A percentile compares a stretch with the other conserved stretches of the same genome.
Evolutionary conservation across 2,113 vertebrate genomes (phyloP).

Genomic region (Hydrochoerus hydrochaeris): DNA sequence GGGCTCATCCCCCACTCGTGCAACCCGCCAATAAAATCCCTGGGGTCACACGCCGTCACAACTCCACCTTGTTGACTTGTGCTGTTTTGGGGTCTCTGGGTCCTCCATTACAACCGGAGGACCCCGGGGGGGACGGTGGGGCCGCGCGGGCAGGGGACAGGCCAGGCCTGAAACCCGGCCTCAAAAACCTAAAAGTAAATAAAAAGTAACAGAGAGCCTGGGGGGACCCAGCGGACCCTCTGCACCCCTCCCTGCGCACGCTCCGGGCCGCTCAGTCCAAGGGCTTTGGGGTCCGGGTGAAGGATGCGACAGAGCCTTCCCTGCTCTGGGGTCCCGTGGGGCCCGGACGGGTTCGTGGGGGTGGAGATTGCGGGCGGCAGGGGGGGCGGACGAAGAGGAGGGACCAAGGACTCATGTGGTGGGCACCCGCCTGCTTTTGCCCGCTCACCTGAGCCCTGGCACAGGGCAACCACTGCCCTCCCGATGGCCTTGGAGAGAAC

Average conservation of each 20-base stretch:
- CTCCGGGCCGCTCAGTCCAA: not conserved
- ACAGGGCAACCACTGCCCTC: not conserved
- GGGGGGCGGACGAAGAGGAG: not conserved
- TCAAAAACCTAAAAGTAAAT: not conserved
- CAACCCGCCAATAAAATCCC: constrained; percentile 60
- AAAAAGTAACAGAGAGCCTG: not conserved
- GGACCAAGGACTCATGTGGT: not conserved
- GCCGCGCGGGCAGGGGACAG: not conserved
- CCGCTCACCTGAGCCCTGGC: not conserved
- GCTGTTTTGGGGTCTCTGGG: not conserved
- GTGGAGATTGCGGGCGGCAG: not conserved
- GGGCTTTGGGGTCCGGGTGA: not conserved
- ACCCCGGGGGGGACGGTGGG: not conserved
- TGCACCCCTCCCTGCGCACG: not conserved
- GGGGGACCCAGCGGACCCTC: not conserved
- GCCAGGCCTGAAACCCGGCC: not conserved
- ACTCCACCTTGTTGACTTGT: not conserved
- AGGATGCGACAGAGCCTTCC: not conserved
- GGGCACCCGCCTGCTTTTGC: not conserved
- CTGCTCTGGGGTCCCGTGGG: not conserved
- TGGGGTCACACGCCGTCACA: not conserved
- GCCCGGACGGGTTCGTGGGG: not conserved
- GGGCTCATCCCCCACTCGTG: not conserved
- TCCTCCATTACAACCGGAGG: no score
- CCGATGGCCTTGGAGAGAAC: not conserved